Evolutionary conservation across 1,140 invertebrate species (phyloP).

Genomic region (Drosophila ironensis): DNA sequence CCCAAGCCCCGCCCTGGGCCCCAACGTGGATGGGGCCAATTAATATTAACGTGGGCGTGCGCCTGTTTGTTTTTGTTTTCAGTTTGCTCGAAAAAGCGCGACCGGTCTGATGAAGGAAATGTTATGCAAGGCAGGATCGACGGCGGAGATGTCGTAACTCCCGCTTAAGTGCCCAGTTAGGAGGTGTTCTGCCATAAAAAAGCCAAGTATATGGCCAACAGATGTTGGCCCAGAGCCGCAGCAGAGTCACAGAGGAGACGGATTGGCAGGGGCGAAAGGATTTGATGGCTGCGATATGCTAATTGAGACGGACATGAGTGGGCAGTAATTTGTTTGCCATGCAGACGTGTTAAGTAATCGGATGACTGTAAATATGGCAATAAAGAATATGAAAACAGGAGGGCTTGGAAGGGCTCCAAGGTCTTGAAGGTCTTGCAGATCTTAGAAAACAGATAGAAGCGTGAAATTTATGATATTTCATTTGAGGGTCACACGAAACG

Average conservation of each 20-base stretch:
- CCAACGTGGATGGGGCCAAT: slow-evolving; percentile 48
- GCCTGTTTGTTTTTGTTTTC: slow-evolving; percentile 16
- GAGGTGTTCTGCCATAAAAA: slow-evolving; percentile 43
- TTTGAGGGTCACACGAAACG: slow-evolving; percentile 8
- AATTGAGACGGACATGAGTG: slow-evolving; percentile 33
- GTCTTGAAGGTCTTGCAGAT: no score
- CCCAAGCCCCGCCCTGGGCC: no score
- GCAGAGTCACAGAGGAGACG: neutral
- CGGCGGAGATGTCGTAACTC: slow-evolving; percentile 40
- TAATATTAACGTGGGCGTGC: slow-evolving; percentile 72
- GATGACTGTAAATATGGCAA: slow-evolving; percentile 8
- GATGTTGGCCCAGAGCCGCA: slow-evolving; percentile 7
- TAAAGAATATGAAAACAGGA: neutral
- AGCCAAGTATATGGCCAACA: slow-evolving; percentile 22
- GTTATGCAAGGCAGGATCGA: slow-evolving; percentile 71
- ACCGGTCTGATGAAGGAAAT: slow-evolving; percentile 65
- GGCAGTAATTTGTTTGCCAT: slow-evolving; percentile 23
- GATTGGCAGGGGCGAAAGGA: slow-evolving; percentile 24
- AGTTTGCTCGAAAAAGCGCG: no score
- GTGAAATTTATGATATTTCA: neutral
- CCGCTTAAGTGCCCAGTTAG: slow-evolving; percentile 54
- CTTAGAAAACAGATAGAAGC: no score
- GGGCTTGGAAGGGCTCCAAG: no score
- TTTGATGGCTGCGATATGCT: slow-evolving; percentile 40
- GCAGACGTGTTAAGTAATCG: slow-evolving; percentile 17